Conservation (phyloP, 2,113 vertebrate species). For the Nematolebias whitei region DNA sequence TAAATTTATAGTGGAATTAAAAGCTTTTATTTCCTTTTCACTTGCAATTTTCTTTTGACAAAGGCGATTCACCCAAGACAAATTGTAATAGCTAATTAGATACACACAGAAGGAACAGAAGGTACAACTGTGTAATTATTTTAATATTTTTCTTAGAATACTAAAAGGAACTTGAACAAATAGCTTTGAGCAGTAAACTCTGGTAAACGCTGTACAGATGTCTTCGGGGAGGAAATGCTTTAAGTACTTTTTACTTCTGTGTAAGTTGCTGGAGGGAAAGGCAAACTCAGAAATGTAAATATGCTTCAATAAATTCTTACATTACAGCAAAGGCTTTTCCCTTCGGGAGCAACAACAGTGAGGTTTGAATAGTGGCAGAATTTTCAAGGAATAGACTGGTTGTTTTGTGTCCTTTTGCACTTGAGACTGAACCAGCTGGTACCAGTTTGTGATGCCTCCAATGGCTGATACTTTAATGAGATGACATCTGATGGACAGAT, state of each 20-base stretch:
- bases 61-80: not conserved
- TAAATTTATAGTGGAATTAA: not conserved
- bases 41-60: not conserved
- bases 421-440: constrained; percentile 41
- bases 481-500: constrained; percentile 19
- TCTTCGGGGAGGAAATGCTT: constrained; percentile 12
- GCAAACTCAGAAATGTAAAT: constrained; percentile 51
- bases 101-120: not conserved
- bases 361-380: constrained; percentile 17
- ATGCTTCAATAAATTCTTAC: constrained; percentile 19
- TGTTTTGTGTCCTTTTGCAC: constrained; percentile 55
- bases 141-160: constrained; percentile 1
- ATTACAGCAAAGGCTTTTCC: constrained; percentile 10
- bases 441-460: constrained; percentile 42
- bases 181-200: not conserved
- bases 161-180: constrained; percentile 38
- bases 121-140: constrained; percentile 12
- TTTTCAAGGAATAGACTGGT: constrained; percentile 39
- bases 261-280: constrained; percentile 49
- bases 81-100: not conserved
- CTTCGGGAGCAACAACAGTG: constrained; percentile 8
- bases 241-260: constrained; percentile 25
- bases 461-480: constrained; percentile 64
- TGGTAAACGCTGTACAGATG: constrained; percentile 21
- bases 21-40: not conserved